Percentiles rank a stretch among this genome's conserved stretches.
Conservation (phyloP, 2,113 vertebrate genomes). For the Sander lucioperca region DNA sequence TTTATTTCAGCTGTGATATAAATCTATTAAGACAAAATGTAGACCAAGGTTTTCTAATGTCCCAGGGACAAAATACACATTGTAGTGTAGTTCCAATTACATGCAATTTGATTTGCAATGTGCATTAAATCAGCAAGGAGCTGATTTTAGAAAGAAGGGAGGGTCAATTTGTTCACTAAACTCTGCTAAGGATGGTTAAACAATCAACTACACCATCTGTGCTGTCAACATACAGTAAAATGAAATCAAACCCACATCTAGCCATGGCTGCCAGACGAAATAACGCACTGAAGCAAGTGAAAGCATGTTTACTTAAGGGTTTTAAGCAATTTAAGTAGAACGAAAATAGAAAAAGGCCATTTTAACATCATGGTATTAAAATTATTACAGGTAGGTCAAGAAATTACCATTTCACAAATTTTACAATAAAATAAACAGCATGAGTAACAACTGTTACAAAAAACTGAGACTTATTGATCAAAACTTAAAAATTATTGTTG, state of each 20-base stretch:
- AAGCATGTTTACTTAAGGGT: constrained; percentile 45
- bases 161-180: not conserved
- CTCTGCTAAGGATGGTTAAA: not conserved
- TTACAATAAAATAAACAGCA: constrained; percentile 52
- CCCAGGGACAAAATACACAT: not conserved
- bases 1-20: constrained; percentile 3
- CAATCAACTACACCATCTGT: not conserved
- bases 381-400: constrained; percentile 33
- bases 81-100: not conserved
- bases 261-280: not conserved
- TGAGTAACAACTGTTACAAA: constrained; percentile 39
- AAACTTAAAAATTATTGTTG: constrained; percentile 9
- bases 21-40: not conserved
- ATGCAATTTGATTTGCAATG: not conserved
- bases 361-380: constrained; percentile 30
- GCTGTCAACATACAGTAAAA: not conserved
- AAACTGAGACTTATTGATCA: constrained; percentile 3
- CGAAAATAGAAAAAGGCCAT: constrained; percentile 54
- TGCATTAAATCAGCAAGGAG: not conserved
- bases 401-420: constrained; percentile 37
- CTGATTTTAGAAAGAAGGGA: not conserved
- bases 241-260: not conserved
- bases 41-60: not conserved
- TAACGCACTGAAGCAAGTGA: constrained; percentile 12
- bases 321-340: constrained; percentile 38